These are phyloP conservation scores for Gouania willdenowi DNA, from an alignment of 2,797 vertebrate genomes.

Conservation along the genomic window DNA sequence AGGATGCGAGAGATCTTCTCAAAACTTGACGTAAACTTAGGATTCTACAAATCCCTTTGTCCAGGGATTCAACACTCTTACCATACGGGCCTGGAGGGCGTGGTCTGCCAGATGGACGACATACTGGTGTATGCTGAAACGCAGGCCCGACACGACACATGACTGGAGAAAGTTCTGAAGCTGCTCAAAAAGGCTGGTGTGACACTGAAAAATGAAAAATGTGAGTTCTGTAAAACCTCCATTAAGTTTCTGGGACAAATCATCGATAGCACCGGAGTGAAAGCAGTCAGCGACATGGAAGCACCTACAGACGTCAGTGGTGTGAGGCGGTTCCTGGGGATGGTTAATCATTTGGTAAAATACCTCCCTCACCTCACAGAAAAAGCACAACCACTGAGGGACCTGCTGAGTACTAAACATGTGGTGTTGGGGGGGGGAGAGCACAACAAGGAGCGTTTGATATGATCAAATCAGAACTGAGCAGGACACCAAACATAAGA, in stretches of 20 bases:
- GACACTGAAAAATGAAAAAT: too few species aligned
- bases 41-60: background rate
- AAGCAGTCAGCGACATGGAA: background rate
- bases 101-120: background rate
- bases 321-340: background rate
- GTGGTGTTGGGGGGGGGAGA: background rate
- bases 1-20: background rate
- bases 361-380: slow-evolving; percentile 3
- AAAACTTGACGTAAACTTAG: background rate
- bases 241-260: slow-evolving; percentile 3
- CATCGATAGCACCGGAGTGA: background rate
- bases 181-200: too few species aligned
- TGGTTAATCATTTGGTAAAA: slow-evolving; percentile 9
- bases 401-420: slow-evolving; percentile 2
- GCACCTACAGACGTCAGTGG: background rate
- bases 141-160: background rate
- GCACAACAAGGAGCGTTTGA: slow-evolving; percentile 9
- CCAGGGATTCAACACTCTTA: background rate
- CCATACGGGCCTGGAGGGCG: background rate
- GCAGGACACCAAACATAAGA: background rate
- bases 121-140: background rate
- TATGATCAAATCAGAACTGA: slow-evolving; percentile 3
- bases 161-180: too few species aligned
- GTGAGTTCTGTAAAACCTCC: background rate
- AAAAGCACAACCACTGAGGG: slow-evolving; percentile 1